Evolutionary conservation across 2,113 vertebrate species (phyloP).

Genomic region (Gambusia affinis): DNA sequence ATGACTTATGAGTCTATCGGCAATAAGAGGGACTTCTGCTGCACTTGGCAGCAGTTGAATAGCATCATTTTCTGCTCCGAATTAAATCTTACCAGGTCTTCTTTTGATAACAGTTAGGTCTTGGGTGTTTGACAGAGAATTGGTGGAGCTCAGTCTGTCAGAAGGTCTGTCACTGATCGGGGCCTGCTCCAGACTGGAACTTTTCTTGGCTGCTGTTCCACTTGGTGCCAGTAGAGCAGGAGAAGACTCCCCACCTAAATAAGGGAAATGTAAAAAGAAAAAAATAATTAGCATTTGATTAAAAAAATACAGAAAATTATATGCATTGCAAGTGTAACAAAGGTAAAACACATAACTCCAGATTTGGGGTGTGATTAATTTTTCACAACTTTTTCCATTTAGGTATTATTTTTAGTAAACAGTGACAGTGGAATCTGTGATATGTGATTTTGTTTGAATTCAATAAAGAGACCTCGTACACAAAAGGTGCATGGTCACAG

Average conservation of each 20-base stretch:
- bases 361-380: neutral
- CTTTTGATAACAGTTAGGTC: conserved; percentile 72
- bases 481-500: neutral
- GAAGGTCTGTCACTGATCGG: conserved; percentile 76
- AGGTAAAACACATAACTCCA: neutral
- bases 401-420: neutral
- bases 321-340: neutral
- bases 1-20: neutral
- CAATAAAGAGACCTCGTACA: neutral
- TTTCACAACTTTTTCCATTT: neutral
- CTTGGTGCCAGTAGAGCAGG: conserved; percentile 81
- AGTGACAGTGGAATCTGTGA: neutral
- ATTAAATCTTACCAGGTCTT: conserved; percentile 83
- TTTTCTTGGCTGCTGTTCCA: conserved; percentile 77
- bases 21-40: neutral
- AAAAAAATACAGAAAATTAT: neutral
- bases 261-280: neutral
- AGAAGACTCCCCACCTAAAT: conserved; percentile 85
- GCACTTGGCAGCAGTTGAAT: neutral
- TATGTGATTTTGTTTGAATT: neutral
- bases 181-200: conserved; percentile 72
- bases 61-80: neutral
- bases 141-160: conserved; percentile 66
- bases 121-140: conserved; percentile 55
- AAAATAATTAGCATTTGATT: neutral